Evolutionary conservation across 2,888 invertebrate genomes (phyloP).

Genomic region (Drosophila mimetica): DNA sequence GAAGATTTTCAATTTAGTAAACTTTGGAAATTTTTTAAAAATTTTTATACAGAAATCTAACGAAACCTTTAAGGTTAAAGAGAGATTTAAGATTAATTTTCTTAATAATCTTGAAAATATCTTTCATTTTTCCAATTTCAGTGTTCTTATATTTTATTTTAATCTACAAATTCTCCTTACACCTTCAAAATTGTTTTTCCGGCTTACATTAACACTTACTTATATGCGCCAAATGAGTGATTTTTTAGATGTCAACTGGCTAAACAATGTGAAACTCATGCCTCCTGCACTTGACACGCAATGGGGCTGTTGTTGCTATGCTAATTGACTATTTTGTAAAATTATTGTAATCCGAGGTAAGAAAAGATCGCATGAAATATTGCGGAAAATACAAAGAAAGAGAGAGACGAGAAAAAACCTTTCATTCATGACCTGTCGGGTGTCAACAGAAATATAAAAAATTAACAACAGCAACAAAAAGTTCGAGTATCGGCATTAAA

Average conservation of each 20-base stretch:
- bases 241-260: not conserved
- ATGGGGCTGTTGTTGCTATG: conserved; percentile 48
- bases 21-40: not conserved
- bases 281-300: conserved; percentile 32
- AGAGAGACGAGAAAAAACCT: not conserved
- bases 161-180: not conserved
- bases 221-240: conserved; percentile 6
- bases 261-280: conserved; percentile 24
- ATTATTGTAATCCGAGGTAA: conserved; percentile 61
- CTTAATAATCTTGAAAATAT: too few relatives aligned
- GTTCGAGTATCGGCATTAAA: conserved; percentile 18
- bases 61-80: too few relatives aligned
- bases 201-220: too few relatives aligned
- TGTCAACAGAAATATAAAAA: conserved; percentile 19
- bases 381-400: not conserved
- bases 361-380: conserved; percentile 4
- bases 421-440: conserved; percentile 29
- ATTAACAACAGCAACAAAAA: conserved; percentile 16
- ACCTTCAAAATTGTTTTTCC: not conserved
- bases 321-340: conserved; percentile 71
- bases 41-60: too few relatives aligned
- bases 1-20: too few relatives aligned
- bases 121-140: too few relatives aligned
- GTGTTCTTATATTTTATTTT: not conserved
- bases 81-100: too few relatives aligned